A percentile compares a stretch with the other conserved stretches of the same genome.
Evolutionary conservation across 1,140 invertebrate genomes (phyloP).

Genomic region (Temnothorax curvispinosus): DNA sequence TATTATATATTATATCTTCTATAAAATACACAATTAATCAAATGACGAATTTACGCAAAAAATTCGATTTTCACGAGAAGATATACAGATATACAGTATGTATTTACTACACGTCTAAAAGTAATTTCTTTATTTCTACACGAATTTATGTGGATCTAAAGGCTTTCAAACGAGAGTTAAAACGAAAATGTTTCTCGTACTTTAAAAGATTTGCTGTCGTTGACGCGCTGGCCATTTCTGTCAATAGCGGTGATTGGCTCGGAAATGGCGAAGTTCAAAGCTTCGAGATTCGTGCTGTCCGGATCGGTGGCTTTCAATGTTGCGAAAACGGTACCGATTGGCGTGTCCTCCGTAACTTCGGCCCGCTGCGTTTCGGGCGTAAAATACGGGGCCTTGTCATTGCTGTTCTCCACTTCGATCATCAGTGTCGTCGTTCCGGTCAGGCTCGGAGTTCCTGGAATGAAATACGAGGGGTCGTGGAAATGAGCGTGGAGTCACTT

Average conservation of each 20-base stretch:
- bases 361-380: conserved; percentile 92
- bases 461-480: not conserved
- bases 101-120: not conserved
- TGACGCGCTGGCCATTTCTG: conserved; percentile 92
- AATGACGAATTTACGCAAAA: not conserved
- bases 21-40: not conserved
- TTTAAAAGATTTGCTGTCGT: conserved; percentile 81
- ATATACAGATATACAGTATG: too few relatives aligned
- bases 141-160: not conserved
- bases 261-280: conserved; percentile 90
- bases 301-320: conserved; percentile 92
- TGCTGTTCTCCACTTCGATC: conserved; percentile 93
- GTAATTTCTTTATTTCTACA: not conserved
- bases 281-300: conserved; percentile 90
- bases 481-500: not conserved
- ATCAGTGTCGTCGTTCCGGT: conserved; percentile 93
- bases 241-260: conserved; percentile 92
- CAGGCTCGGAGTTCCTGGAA: conserved; percentile 90
- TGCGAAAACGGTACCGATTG: conserved; percentile 90
- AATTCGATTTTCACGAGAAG: not conserved
- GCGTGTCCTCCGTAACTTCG: conserved; percentile 93
- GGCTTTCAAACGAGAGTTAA: not conserved
- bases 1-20: not conserved
- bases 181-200: conserved; percentile 63
- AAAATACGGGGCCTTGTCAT: conserved; percentile 96